These are phyloP conservation scores for Trichonephila clavata DNA, from an alignment of 1,140 invertebrate genomes.

Conservation along the genomic window DNA sequence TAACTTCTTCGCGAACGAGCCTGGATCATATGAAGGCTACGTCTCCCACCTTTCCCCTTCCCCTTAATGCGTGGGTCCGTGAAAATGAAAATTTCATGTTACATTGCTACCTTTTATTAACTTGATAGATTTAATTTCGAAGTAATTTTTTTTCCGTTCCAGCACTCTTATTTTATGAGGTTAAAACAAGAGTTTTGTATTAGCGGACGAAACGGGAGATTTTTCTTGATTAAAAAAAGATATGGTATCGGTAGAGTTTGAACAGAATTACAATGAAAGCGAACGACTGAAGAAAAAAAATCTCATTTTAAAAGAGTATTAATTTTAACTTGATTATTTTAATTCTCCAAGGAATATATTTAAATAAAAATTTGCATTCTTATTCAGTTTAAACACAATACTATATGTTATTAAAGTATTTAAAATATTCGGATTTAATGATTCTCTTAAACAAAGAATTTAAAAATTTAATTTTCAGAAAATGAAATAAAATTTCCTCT, in stretches of 20 bases:
- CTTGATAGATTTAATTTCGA: slow-evolving; percentile 47
- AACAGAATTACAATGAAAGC: not conserved
- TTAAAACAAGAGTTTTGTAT: too few relatives aligned
- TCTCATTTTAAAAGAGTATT: too few relatives aligned
- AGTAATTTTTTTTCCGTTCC: not conserved
- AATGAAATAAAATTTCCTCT: too few relatives aligned
- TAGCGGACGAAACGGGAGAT: not conserved
- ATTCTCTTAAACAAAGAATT: too few relatives aligned
- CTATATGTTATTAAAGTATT: too few relatives aligned
- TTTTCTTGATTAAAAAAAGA: not conserved
- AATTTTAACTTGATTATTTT: too few relatives aligned
- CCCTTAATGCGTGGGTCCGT: not conserved
- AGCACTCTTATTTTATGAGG: not conserved
- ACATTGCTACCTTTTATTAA: slow-evolving; percentile 50
- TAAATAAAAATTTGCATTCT: too few relatives aligned
- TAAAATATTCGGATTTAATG: too few relatives aligned
- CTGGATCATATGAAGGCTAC: not conserved
- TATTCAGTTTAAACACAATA: too few relatives aligned
- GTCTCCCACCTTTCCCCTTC: not conserved
- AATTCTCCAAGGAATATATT: too few relatives aligned
- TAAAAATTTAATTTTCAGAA: too few relatives aligned
- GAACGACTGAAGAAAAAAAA: too few relatives aligned
- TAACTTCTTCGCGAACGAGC: slow-evolving; percentile 45
- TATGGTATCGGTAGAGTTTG: not conserved
- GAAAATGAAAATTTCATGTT: slow-evolving; percentile 40